Percentiles rank a stretch among this genome's conserved stretches.
phyloP scores from a whole-genome alignment of 2,888 invertebrate genomes.

The Trisateles emortualis region DNA sequence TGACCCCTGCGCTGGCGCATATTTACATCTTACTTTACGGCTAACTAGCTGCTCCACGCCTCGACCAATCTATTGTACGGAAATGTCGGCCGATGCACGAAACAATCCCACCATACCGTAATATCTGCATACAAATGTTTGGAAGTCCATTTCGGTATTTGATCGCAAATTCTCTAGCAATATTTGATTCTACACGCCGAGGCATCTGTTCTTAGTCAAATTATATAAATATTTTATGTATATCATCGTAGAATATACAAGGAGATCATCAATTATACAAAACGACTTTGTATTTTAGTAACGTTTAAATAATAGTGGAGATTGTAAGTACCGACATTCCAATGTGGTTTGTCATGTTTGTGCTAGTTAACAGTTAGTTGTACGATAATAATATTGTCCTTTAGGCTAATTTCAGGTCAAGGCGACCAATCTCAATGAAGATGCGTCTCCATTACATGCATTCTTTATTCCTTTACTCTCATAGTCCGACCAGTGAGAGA shows the following conservation, averaged over 20 bases:
- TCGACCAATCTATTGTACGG: slow-evolving; percentile 78
- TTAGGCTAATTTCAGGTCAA: no score
- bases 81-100: slow-evolving; percentile 77
- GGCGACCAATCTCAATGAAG: no score
- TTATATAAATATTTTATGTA: slow-evolving; percentile 26
- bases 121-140: slow-evolving; percentile 81
- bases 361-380: not conserved
- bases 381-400: no score
- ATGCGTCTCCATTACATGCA: no score
- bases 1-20: slow-evolving; percentile 62
- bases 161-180: slow-evolving; percentile 37
- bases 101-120: slow-evolving; percentile 79
- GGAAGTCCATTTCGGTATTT: slow-evolving; percentile 63
- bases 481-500: no score
- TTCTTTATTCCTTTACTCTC: no score
- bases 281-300: slow-evolving; percentile 15
- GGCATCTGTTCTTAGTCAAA: slow-evolving; percentile 14
- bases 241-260: slow-evolving; percentile 17
- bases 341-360: slow-evolving; percentile 12
- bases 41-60: slow-evolving; percentile 69
- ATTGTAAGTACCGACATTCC: slow-evolving; percentile 8
- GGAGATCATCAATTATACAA: slow-evolving; percentile 18
- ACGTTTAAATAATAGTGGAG: slow-evolving; percentile 11
- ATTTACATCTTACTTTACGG: slow-evolving; percentile 70
- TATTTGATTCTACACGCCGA: slow-evolving; percentile 35